A percentile compares a stretch with the other conserved stretches of the same genome.
Conservation (phyloP, 2,888 invertebrate genomes). For the Miltochrista miniata region DNA sequence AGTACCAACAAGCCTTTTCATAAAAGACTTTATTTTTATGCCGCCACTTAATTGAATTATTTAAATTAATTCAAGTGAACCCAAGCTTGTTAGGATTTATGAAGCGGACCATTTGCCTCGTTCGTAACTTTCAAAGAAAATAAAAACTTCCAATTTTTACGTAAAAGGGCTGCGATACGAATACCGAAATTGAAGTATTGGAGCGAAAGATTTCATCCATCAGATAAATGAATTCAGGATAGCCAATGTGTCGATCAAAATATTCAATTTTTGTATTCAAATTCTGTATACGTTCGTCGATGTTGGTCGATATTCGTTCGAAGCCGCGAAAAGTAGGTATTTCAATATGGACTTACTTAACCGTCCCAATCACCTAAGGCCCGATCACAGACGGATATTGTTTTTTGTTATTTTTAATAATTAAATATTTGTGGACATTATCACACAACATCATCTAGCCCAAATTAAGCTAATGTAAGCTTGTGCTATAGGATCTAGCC, state of each 20-base stretch:
- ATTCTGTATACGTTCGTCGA: background rate
- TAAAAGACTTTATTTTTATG: conserved; percentile 12
- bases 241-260: conserved; percentile 7
- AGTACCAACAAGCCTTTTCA: background rate
- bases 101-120: conserved; percentile 15
- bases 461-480: too few relatives aligned
- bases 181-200: background rate
- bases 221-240: conserved; percentile 8
- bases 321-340: background rate
- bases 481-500: too few relatives aligned
- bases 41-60: conserved; percentile 29
- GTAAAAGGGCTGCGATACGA: background rate
- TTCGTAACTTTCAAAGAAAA: conserved; percentile 18
- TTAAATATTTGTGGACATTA: too few relatives aligned
- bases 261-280: conserved; percentile 7
- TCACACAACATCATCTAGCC: too few relatives aligned
- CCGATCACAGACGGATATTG: too few relatives aligned
- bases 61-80: conserved; percentile 32
- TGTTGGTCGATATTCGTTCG: conserved; percentile 1
- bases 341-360: too few relatives aligned
- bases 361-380: too few relatives aligned
- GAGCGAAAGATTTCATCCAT: background rate
- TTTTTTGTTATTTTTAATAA: too few relatives aligned
- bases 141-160: conserved; percentile 9
- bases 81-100: conserved; percentile 26